Evolutionary conservation across 2,113 vertebrate species (phyloP), one percentile per base, ranked within the genome.

Genomic region (Gorsachius goisagi): DNA sequence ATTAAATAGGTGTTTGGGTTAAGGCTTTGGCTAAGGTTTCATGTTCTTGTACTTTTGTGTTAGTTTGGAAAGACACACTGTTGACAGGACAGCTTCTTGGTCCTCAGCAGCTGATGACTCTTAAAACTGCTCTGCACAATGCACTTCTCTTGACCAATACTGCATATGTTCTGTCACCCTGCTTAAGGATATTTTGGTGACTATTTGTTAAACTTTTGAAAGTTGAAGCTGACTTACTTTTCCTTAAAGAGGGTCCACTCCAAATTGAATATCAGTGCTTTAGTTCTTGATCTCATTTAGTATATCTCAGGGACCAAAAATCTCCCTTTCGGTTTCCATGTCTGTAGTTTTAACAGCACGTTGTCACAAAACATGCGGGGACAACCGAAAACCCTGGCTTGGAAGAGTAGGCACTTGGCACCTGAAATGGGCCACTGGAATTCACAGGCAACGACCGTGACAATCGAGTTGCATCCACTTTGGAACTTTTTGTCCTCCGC

Each of bases 251-350:
- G 89, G 81, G 69, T 95, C 89, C 73, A 83, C 63, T 93, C 37
- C 62, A 85, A 89, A 55, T 41, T 58, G 62, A 75, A 27, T 82
- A 94, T 17, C 73, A 82, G 14, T 64, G 53, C 56, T 90, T 94
- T 82, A 74, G 59, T 71, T 84, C 63, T 95, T 88, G 37, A 89
- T 93, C 35, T 88, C 71, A 84, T 86, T 88, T 73, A 77, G 41
- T 85, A 14, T 96, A 77, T 82, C 92, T 93, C 92, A 91, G 75
- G 85, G 84, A 93, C 95, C 93, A 93, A 89, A 93, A 93, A 41
- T 56, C 47, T 79, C 83, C 71, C 75, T 92, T 75, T 95, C 58
- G 22, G 44, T 89, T 95, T 90, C 75, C 21, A 41, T 39, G 35
- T 82, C 45, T 44, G 1, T 58, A 68, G 26, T 89, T 95, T 79